Percentiles rank a stretch among this genome's conserved stretches.
These are phyloP conservation scores for Benitochromis conjunctus DNA, from an alignment of 2,113 vertebrate genomes.

Conservation along the genomic window DNA sequence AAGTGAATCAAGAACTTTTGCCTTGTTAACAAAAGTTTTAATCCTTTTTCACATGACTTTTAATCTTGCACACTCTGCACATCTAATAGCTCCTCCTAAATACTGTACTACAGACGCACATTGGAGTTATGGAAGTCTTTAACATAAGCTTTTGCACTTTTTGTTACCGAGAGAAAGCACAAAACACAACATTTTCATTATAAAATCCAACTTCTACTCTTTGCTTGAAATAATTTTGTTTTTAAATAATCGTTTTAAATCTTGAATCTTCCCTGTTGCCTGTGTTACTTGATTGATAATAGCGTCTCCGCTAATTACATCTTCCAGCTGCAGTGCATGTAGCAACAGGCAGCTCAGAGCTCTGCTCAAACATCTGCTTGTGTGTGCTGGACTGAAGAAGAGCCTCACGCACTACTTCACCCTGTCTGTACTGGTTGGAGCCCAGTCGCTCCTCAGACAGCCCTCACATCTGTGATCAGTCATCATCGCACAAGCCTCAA, in stretches of 20 bases:
- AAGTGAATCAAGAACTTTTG: neutral
- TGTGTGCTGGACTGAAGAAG: neutral
- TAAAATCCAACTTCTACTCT: neutral
- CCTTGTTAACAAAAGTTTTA: neutral
- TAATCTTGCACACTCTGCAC: neutral
- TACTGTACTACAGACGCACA: neutral
- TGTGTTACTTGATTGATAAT: neutral
- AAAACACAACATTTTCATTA: neutral
- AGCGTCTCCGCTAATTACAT: neutral
- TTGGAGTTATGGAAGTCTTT: neutral
- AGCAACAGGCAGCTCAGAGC: neutral
- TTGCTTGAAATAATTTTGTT: neutral
- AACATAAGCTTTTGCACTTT: neutral
- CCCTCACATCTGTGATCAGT: slow-evolving; percentile 10
- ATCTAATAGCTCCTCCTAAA: neutral
- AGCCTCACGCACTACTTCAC: neutral
- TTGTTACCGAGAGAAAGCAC: neutral
- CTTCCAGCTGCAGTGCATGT: neutral
- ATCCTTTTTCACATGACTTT: neutral
- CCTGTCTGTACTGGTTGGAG: neutral
- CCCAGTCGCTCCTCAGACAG: neutral
- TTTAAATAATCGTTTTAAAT: neutral
- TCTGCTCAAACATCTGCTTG: neutral
- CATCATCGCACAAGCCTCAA: neutral
- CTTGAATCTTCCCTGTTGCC: neutral